A percentile compares a stretch with the other conserved stretches of the same genome.
These are phyloP conservation scores for Scleropages formosus DNA, from an alignment of 2,797 vertebrate species.

Conservation along the genomic window DNA sequence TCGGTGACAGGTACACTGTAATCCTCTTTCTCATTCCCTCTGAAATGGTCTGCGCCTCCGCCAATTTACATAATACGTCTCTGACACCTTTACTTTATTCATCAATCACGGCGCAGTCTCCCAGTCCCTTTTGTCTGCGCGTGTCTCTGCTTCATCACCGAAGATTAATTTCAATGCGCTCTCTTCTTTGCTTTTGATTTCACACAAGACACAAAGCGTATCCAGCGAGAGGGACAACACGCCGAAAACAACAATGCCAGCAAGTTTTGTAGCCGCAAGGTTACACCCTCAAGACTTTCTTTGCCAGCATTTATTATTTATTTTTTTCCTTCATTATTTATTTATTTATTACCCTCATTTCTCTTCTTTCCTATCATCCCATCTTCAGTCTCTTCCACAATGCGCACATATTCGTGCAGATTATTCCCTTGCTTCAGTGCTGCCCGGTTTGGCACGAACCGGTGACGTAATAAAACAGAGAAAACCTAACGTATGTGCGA, in stretches of 20 bases:
- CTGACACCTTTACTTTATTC: slow-evolving; percentile 88
- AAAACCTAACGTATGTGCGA: too few relatives aligned
- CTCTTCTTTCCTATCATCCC: background rate
- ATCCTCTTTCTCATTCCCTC: slow-evolving; percentile 73
- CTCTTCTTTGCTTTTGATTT: slow-evolving; percentile 61
- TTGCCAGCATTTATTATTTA: slow-evolving; percentile 73
- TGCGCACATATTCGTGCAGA: too few relatives aligned
- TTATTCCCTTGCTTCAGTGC: background rate
- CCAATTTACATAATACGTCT: slow-evolving; percentile 89
- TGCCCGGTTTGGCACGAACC: slow-evolving; percentile 1
- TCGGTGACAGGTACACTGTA: slow-evolving; percentile 74
- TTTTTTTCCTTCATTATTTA: too few relatives aligned
- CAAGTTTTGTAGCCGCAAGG: slow-evolving; percentile 75
- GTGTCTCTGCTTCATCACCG: slow-evolving; percentile 87
- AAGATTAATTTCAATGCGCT: slow-evolving; percentile 85
- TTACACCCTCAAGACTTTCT: too few relatives aligned
- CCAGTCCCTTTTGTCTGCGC: slow-evolving; percentile 87
- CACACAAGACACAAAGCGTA: slow-evolving; percentile 78
- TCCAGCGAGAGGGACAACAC: slow-evolving; percentile 84
- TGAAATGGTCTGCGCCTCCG: slow-evolving; percentile 81
- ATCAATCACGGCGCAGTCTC: slow-evolving; percentile 84
- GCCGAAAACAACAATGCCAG: slow-evolving; percentile 86
- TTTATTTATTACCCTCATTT: background rate
- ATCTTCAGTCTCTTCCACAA: background rate
- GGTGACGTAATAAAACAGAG: too few relatives aligned